Base-by-base conservation (phyloP, 1,140 invertebrate genomes). In the Zaprionus inermis region DNA sequence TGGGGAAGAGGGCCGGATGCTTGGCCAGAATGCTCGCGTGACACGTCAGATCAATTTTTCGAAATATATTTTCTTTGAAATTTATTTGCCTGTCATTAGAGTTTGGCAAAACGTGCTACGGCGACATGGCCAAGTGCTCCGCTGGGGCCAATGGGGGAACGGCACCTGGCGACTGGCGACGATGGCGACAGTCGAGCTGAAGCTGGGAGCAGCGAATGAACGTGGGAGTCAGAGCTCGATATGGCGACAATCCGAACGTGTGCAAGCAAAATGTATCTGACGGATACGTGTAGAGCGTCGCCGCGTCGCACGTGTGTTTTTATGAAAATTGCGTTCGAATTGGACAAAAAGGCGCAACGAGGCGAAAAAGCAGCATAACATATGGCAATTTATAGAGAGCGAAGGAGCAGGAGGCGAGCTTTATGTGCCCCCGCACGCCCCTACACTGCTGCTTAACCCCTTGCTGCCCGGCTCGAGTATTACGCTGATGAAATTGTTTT, bases 41-140 rank as follows among this genome's bases (percentile, higher is more conserved):
- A 88, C 84, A 88, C 80, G 84, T 88, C 84, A 89, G 84, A 84
- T 88, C 80, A 89, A 88, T 88, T 88, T 89, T 78, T 75, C 77
- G 81, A 89, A 84, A 88, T 88, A 88, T 88, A 88, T 88, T 81
- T 88, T 81, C 84, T 84, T 72, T 54, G 77, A 78, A 84, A 88
- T 88, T 88, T 88, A 88, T 88, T 88, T 88, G 84, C 84, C 84
- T 90, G 84, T 90, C 84, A 89, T 88, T 88, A 81, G 84, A 84
- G 81, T 88, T 88, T 81, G 83, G 84, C 81, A 64, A 55, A 78
- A 88, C 84, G 84, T 88, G 84, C 84, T 76, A 84, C 84, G 83
- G 83, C 83, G 77, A 68, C 73, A 89, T 83, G 80, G 71, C 73
- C 78, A 88, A 88, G 68, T 80, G 78, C 80, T 78, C 85, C 84